Conservation (phyloP, 2,113 vertebrate species). For the Miniopterus natalensis region DNA sequence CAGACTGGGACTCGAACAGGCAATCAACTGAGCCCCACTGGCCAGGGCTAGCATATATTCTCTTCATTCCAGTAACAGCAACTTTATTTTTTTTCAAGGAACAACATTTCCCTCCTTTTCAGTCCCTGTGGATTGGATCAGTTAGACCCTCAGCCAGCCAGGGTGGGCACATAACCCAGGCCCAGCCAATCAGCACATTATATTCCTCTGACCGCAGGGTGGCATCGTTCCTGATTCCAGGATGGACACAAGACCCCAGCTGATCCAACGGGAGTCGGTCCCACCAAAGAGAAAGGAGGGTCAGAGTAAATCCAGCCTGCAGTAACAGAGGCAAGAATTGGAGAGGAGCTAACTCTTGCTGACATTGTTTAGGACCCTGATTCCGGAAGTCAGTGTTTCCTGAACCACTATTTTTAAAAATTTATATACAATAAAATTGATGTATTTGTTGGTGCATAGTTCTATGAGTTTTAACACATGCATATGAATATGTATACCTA, state of each 20-base stretch:
- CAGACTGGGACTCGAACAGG: neutral
- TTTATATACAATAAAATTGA: neutral
- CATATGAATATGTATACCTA: neutral
- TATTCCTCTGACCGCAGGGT: neutral
- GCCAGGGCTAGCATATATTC: neutral
- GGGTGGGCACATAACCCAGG: neutral
- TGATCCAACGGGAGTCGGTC: neutral
- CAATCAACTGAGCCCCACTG: neutral
- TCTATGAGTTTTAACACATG: conserved; percentile 20
- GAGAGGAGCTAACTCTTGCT: neutral
- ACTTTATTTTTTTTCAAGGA: neutral
- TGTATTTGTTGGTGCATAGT: neutral
- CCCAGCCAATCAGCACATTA: neutral
- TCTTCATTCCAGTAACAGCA: neutral
- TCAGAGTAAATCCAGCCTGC: neutral
- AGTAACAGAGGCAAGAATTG: neutral
- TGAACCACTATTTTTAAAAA: conserved; percentile 7
- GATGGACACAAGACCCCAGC: neutral
- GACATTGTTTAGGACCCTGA: neutral
- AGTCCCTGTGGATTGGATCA: neutral
- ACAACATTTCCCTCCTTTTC: neutral
- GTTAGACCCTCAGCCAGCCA: neutral
- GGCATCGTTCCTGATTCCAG: neutral
- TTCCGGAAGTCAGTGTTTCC: neutral
- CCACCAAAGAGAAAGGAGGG: neutral